Evolutionary conservation across 1,140 invertebrate genomes (phyloP).

Genomic region (Atta texana): DNA sequence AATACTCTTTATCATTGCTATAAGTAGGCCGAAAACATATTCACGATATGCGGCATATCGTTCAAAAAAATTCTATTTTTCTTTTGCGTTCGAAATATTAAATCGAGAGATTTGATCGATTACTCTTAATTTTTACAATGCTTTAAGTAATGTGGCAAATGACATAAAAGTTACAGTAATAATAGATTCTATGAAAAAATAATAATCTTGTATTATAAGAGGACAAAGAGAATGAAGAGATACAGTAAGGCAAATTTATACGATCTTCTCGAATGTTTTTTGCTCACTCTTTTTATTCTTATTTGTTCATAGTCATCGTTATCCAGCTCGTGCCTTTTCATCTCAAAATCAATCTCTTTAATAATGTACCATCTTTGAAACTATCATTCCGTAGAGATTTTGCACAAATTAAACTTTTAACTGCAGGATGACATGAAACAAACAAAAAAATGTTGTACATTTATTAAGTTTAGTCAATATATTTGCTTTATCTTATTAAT

Average conservation of each 20-base stretch:
- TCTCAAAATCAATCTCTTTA: slow-evolving; percentile 58
- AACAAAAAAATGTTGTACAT: slow-evolving; percentile 41
- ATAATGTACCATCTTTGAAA: slow-evolving; percentile 69
- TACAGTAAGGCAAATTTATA: slow-evolving; percentile 12
- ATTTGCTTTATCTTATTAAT: slow-evolving; percentile 60
- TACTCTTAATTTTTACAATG: neutral
- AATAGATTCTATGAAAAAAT: neutral
- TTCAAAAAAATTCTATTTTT: slow-evolving; percentile 9
- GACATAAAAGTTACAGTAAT: neutral
- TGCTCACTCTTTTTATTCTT: neutral
- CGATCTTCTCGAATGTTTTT: neutral
- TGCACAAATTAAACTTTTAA: slow-evolving; percentile 58
- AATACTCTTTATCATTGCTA: neutral
- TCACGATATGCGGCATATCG: neutral
- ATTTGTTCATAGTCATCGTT: slow-evolving; percentile 35
- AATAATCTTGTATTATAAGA: neutral
- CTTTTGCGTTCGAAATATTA: neutral
- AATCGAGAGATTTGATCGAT: neutral
- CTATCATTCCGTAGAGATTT: slow-evolving; percentile 65
- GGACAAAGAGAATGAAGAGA: slow-evolving; percentile 1
- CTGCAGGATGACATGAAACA: slow-evolving; percentile 11
- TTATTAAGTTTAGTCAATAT: slow-evolving; percentile 11
- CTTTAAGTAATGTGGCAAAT: neutral
- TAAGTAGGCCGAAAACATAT: neutral
- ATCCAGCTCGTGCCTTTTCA: slow-evolving; percentile 29